Evolutionary conservation across 2,113 vertebrate species (phyloP).

Genomic region (Patagioenas fasciata): DNA sequence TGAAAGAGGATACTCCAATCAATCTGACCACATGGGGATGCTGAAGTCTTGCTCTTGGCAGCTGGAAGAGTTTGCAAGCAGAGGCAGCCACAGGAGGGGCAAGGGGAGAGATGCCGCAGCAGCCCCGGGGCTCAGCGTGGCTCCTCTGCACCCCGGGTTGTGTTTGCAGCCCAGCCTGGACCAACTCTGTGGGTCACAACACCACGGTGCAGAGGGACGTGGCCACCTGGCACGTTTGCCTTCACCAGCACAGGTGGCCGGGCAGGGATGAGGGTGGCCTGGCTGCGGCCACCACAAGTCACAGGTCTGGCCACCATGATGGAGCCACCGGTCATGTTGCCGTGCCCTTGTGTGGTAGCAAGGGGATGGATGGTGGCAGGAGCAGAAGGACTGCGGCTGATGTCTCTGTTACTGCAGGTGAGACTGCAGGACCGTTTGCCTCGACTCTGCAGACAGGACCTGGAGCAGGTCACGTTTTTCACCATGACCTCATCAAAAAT

Average conservation of each 20-base stretch:
- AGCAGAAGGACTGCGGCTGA: background rate
- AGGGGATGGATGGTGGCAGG: background rate
- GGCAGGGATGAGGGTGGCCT: background rate
- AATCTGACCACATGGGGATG: conserved; percentile 42
- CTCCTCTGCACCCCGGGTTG: background rate
- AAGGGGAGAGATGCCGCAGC: background rate
- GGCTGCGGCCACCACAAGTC: background rate
- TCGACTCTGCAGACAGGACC: background rate
- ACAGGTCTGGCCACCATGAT: accelerated
- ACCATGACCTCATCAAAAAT: background rate
- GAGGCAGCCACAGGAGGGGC: background rate
- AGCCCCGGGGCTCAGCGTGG: background rate
- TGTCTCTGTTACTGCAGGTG: accelerated
- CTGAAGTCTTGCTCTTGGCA: background rate
- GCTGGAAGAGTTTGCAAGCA: background rate
- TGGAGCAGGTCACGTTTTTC: background rate
- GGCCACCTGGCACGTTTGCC: accelerated
- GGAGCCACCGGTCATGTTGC: accelerated
- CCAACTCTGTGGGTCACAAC: too few relatives aligned
- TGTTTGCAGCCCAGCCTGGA: background rate
- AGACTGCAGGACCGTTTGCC: accelerated
- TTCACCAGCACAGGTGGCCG: background rate
- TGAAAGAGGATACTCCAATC: accelerated
- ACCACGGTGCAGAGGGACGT: background rate
- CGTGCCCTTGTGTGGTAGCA: accelerated